A percentile compares a stretch with the other conserved stretches of the same genome.
phyloP scores from a whole-genome alignment of 1,140 invertebrate species.

The Triops cancriformis region DNA sequence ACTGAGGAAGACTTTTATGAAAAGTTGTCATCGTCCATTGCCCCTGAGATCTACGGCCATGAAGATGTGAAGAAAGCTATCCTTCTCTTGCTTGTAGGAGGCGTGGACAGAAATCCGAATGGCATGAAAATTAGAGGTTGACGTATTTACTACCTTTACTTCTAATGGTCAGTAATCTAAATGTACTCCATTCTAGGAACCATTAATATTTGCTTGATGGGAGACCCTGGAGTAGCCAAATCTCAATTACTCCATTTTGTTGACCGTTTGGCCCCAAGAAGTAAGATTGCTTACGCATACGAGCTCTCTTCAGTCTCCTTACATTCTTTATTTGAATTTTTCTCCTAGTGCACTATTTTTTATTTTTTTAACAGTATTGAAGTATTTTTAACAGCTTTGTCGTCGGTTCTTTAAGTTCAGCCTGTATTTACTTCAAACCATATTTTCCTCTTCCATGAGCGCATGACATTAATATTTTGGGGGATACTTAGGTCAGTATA shows the following conservation, averaged over 20 bases:
- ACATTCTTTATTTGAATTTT: too few relatives aligned
- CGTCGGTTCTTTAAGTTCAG: not conserved
- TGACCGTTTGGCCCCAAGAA: slow-evolving; percentile 81
- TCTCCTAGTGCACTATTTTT: too few relatives aligned
- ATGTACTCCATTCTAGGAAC: slow-evolving; percentile 52
- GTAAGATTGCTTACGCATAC: slow-evolving; percentile 40
- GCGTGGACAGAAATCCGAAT: slow-evolving; percentile 76
- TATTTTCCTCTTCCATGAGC: slow-evolving; percentile 16
- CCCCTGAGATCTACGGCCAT: slow-evolving; percentile 98
- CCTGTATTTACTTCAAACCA: not conserved
- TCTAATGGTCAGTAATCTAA: not conserved
- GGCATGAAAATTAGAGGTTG: slow-evolving; percentile 72
- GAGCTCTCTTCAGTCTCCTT: too few relatives aligned
- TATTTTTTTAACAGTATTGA: too few relatives aligned
- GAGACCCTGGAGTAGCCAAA: slow-evolving; percentile 98
- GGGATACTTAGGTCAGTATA: slow-evolving; percentile 63
- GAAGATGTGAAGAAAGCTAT: slow-evolving; percentile 97
- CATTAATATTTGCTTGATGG: slow-evolving; percentile 98
- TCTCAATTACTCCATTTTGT: slow-evolving; percentile 94
- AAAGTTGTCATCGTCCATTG: slow-evolving; percentile 83
- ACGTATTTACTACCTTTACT: slow-evolving; percentile 3
- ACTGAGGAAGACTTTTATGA: slow-evolving; percentile 84
- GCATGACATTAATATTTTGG: too few relatives aligned
- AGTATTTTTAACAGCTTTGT: too few relatives aligned
- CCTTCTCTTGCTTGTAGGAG: slow-evolving; percentile 85